Evolutionary conservation across 1,140 invertebrate genomes (phyloP).

Genomic region (Drosophila subpulchrella): DNA sequence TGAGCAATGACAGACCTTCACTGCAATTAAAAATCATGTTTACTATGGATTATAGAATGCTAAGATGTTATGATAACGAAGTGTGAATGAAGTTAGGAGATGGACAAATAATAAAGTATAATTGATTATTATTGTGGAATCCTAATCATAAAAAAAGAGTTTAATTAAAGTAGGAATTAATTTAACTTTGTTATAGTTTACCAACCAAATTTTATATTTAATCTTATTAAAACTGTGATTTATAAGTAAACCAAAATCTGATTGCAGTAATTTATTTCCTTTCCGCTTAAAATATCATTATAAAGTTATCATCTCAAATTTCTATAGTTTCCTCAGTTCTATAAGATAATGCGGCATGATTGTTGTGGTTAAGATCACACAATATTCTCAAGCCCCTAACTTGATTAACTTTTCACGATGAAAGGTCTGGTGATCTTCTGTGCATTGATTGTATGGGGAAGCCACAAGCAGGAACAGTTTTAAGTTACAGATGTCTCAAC

Average conservation of each 20-base stretch:
- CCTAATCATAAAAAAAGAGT: too few species aligned
- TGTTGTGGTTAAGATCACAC: conserved; percentile 51
- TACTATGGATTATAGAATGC: conserved; percentile 22
- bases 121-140: not conserved
- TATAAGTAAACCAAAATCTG: too few species aligned
- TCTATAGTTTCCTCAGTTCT: conserved; percentile 8
- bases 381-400: conserved; percentile 19
- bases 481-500: conserved; percentile 25
- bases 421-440: conserved; percentile 44
- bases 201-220: too few species aligned
- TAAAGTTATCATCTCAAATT: not conserved
- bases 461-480: conserved; percentile 67
- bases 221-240: not conserved
- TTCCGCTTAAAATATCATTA: not conserved
- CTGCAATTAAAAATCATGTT: conserved; percentile 33
- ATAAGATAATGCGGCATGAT: conserved; percentile 43
- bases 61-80: not conserved
- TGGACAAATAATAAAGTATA: not conserved
- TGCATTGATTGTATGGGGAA: conserved; percentile 19
- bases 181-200: too few species aligned
- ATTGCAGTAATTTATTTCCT: not conserved
- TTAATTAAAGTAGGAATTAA: too few species aligned
- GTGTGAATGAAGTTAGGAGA: not conserved
- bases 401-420: conserved; percentile 64
- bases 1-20: conserved; percentile 28